phyloP scores from a whole-genome alignment of 2,888 invertebrate species.

The Oegoconia quadripuncta region DNA sequence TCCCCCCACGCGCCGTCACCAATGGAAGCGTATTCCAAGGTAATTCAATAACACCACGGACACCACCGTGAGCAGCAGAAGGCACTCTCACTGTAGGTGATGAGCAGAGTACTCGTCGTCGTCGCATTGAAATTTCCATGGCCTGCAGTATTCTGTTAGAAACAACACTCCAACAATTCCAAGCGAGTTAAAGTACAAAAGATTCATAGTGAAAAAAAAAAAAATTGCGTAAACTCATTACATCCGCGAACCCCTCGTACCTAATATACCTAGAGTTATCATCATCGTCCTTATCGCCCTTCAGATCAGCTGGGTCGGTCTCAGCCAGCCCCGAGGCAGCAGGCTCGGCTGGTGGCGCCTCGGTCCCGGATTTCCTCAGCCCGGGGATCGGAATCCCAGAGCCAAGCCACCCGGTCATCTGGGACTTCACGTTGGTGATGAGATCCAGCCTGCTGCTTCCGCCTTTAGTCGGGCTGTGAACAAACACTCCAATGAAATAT shows the following conservation, averaged over 20 bases:
- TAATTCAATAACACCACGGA: too few relatives aligned
- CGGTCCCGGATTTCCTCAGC: conserved; percentile 82
- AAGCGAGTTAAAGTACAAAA: conserved; percentile 27
- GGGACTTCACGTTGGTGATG: conserved; percentile 91
- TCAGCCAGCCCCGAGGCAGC: conserved; percentile 64
- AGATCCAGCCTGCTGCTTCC: conserved; percentile 86
- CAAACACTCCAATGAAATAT: too few relatives aligned
- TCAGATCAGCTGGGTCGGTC: too few relatives aligned
- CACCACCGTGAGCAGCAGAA: too few relatives aligned
- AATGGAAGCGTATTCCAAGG: too few relatives aligned
- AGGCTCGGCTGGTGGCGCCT: conserved; percentile 65
- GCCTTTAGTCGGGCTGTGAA: conserved; percentile 83
- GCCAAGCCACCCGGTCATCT: conserved; percentile 92
- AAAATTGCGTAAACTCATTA: conserved; percentile 63
- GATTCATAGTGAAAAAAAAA: conserved; percentile 28
- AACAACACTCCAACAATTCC: conserved; percentile 8
- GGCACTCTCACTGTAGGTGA: too few relatives aligned
- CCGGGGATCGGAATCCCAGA: conserved; percentile 88
- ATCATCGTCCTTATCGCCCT: conserved; percentile 92
- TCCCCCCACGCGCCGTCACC: too few relatives aligned
- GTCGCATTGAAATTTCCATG: too few relatives aligned
- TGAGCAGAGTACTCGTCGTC: too few relatives aligned
- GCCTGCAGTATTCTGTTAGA: too few relatives aligned
- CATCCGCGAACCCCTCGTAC: conserved; percentile 81
- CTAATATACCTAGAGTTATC: conserved; percentile 92